A percentile compares a stretch with the other conserved stretches of the same genome.
These are phyloP conservation scores for Chaenocephalus aceratus DNA, from an alignment of 2,113 vertebrate species.

Conservation along the genomic window DNA sequence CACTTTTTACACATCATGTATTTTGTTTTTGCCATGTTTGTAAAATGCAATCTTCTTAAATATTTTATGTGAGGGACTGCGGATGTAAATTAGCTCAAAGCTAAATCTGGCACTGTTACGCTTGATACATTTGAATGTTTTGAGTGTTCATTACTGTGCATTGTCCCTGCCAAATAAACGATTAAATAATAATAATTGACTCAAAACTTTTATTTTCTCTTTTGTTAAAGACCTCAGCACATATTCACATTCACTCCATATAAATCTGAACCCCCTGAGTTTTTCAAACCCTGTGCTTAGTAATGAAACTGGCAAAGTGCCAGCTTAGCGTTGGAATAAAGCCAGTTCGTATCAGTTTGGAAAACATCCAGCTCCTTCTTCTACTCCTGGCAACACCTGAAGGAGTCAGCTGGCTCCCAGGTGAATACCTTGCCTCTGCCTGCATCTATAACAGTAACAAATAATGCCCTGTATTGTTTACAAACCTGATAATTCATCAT, in stretches of 20 bases:
- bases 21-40: too few species aligned
- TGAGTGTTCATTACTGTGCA: too few species aligned
- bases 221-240: constrained; percentile 23
- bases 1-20: too few species aligned
- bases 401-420: constrained; percentile 19
- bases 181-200: constrained; percentile 14
- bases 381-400: constrained; percentile 11
- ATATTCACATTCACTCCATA: constrained; percentile 5
- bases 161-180: too few species aligned
- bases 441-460: background rate
- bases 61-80: too few species aligned
- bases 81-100: too few species aligned
- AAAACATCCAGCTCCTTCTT: constrained; percentile 28
- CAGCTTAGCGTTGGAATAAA: background rate
- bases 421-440: constrained; percentile 1
- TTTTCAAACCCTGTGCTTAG: constrained; percentile 12
- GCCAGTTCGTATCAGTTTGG: constrained; percentile 19
- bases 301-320: constrained; percentile 32
- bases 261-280: constrained; percentile 9
- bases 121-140: too few species aligned
- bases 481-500: background rate
- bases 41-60: too few species aligned
- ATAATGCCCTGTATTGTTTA: background rate
- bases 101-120: too few species aligned
- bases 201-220: constrained; percentile 22